Percentiles rank a stretch among this genome's conserved stretches.
Conservation (phyloP, 1,140 invertebrate genomes). For the Globodera ellingtonae region DNA sequence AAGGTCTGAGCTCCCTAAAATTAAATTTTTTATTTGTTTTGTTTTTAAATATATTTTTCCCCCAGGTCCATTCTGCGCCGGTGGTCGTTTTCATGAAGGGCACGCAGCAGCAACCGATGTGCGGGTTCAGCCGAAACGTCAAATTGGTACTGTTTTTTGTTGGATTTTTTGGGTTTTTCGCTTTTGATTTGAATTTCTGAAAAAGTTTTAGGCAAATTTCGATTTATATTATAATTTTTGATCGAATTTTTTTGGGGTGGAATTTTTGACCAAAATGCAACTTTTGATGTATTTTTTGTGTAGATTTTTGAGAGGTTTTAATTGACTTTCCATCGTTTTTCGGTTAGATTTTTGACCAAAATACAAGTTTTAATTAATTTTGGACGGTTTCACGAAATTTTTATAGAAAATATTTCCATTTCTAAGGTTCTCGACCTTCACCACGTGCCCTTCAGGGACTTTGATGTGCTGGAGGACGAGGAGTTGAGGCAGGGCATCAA, state of each 20-base stretch:
- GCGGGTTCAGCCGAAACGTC: slow-evolving; percentile 61
- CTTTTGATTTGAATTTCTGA: too few species aligned
- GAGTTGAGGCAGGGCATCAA: slow-evolving; percentile 61
- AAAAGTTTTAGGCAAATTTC: too few species aligned
- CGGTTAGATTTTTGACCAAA: too few species aligned
- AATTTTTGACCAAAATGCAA: too few species aligned
- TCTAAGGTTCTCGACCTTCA: slow-evolving; percentile 61
- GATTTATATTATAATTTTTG: too few species aligned
- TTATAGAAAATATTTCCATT: slow-evolving; percentile 16
- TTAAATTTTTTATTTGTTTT: neutral
- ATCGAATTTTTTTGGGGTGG: too few species aligned
- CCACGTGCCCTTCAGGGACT: slow-evolving; percentile 53
- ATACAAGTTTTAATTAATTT: too few species aligned
- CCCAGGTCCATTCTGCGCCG: slow-evolving; percentile 28
- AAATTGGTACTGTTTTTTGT: slow-evolving; percentile 49
- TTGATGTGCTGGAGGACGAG: slow-evolving; percentile 58
- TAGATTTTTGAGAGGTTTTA: too few species aligned
- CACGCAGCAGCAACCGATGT: slow-evolving; percentile 55
- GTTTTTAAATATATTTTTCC: neutral
- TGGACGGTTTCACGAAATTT: neutral
- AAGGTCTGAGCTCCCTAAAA: neutral
- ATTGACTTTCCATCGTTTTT: too few species aligned
- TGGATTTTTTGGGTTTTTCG: neutral
- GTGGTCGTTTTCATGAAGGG: slow-evolving; percentile 65
- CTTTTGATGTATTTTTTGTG: too few species aligned